Conservation (phyloP, 2,888 invertebrate genomes). For the Ashinkailepas kermadecensis region DNA sequence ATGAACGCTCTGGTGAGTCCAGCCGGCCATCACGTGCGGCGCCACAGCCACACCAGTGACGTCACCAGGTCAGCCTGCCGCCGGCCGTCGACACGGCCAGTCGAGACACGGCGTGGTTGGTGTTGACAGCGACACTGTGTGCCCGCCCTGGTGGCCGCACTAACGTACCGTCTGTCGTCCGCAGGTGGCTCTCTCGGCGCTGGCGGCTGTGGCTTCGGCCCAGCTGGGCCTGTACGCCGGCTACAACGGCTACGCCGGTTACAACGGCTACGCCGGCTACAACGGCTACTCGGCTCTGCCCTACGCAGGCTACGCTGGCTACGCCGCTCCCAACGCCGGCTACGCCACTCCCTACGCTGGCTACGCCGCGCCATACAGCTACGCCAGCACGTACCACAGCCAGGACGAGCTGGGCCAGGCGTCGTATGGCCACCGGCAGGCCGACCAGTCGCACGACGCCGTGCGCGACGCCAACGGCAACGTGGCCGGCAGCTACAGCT, state of each 20-base stretch:
- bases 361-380: conserved; percentile 33
- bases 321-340: not conserved
- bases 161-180: too few relatives aligned
- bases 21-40: too few relatives aligned
- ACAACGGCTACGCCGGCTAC: conserved; percentile 25
- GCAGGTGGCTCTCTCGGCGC: too few relatives aligned
- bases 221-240: not conserved
- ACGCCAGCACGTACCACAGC: conserved; percentile 35
- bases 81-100: too few relatives aligned
- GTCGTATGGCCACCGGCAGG: conserved; percentile 30
- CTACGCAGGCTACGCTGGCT: not conserved
- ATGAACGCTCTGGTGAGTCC: too few relatives aligned
- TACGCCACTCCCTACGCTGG: conserved; percentile 24
- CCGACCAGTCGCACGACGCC: conserved; percentile 34
- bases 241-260: not conserved
- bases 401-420: conserved; percentile 35
- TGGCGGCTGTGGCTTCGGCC: too few relatives aligned
- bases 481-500: conserved; percentile 45
- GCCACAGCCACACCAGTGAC: too few relatives aligned
- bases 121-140: too few relatives aligned
- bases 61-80: too few relatives aligned
- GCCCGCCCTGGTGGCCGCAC: too few relatives aligned
- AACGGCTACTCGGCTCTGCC: conserved; percentile 24
- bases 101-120: too few relatives aligned
- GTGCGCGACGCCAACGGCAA: conserved; percentile 42